These are phyloP conservation scores for Ctenicera cuprea DNA, from an alignment of 2,888 invertebrate genomes.

Conservation along the genomic window DNA sequence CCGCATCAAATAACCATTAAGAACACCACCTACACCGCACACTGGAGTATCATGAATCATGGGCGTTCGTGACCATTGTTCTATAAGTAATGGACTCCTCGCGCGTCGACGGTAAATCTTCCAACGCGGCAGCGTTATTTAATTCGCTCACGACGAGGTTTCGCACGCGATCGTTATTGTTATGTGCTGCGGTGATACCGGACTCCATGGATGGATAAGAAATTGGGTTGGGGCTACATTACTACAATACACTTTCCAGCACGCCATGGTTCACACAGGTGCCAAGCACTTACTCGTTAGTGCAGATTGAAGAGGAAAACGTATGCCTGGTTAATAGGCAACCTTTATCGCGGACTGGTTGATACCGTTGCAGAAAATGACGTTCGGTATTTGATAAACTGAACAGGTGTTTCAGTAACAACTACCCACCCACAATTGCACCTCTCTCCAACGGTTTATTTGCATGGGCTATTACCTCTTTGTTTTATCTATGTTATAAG, in stretches of 20 bases:
- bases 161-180: slow-evolving; percentile 65
- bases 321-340: slow-evolving; percentile 20
- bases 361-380: slow-evolving; percentile 12
- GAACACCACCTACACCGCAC: slow-evolving; percentile 54
- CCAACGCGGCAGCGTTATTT: slow-evolving; percentile 64
- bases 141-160: slow-evolving; percentile 67
- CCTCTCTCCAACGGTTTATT: too few relatives aligned
- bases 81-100: slow-evolving; percentile 67
- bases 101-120: slow-evolving; percentile 67
- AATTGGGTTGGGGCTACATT: slow-evolving; percentile 12
- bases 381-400: neutral
- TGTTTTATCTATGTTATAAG: too few relatives aligned
- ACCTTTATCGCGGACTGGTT: slow-evolving; percentile 4
- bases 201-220: slow-evolving; percentile 37
- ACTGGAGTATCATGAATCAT: slow-evolving; percentile 65
- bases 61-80: slow-evolving; percentile 68
- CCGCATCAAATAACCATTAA: slow-evolving; percentile 60
- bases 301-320: slow-evolving; percentile 22
- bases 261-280: slow-evolving; percentile 47
- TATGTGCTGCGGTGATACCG: slow-evolving; percentile 60
- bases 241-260: slow-evolving; percentile 20
- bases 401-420: neutral
- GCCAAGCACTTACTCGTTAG: slow-evolving; percentile 46
- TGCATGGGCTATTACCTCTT: too few relatives aligned
- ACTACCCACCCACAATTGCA: too few relatives aligned